Evolutionary conservation across 2,113 vertebrate species (phyloP), one percentile per base, ranked within the genome.

Genomic region (Eurystomus gularis): DNA sequence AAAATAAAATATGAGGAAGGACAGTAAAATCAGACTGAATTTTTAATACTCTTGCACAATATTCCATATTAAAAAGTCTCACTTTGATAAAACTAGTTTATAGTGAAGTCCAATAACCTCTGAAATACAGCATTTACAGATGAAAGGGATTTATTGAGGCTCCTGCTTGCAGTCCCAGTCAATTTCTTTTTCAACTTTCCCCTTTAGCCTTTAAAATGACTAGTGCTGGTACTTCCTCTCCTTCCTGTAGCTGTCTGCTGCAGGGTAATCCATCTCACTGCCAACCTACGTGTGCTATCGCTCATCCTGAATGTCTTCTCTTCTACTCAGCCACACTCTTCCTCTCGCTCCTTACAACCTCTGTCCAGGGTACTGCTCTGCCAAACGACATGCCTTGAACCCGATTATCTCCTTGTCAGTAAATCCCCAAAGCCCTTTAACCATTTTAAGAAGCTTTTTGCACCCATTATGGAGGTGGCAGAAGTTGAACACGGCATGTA

Each of bases 361-460:
- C 46, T 48, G 26, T 44, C 75, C 62, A 39, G 55, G 35, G 39
- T 31, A 90, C 8, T 31, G 60, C 35, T 90, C 70, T 92, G 54
- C 25, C 66, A 85, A 76, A 44, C 1, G 2, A 85, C 54, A 61
- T 9, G n/a, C 16, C 62, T 65, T 72, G 66, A 90, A 70, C 35
- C 20, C 1, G 4, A 42, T 87, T 82, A 91, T 68, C 70, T 88
- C 35, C 57, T 76, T 77, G 35, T 80, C 57, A 85, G 75, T 76
- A 84, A 76, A 76, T 64, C 68, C 49, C 52, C 64, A 72, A 87
- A 93, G 84, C 40, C 77, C 55, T 49, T 73, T 68, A 78, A n/a
- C 18, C 40, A 70, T 42, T 81, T 91, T 77, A 84, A 91, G 89
- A 69, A 88, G 83, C 76, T 91, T 92, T 94, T 58, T 73, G 60